Conservation (phyloP, 2,113 vertebrate genomes). For the Pelusios castaneus region DNA sequence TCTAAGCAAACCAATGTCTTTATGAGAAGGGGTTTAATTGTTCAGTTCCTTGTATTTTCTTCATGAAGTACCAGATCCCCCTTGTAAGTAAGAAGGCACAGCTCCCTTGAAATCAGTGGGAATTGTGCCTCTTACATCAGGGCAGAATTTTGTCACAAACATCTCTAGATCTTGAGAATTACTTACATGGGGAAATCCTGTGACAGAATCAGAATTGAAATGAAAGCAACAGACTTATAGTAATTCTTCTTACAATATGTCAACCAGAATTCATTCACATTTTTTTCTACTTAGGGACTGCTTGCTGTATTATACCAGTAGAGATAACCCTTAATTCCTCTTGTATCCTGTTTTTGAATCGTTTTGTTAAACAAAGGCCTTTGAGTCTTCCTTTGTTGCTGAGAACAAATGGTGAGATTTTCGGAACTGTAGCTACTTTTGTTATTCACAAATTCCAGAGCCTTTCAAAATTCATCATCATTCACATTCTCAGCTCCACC, state of each 20-base stretch:
- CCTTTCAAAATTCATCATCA: slow-evolving; percentile 84
- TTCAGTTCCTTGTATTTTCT: not conserved
- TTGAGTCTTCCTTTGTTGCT: slow-evolving; percentile 78
- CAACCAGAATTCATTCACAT: slow-evolving; percentile 58
- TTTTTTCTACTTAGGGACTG: slow-evolving; percentile 65
- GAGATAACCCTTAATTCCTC: slow-evolving; percentile 79
- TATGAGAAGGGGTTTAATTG: rapidly evolving
- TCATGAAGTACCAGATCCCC: rapidly evolving
- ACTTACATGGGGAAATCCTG: slow-evolving; percentile 50
- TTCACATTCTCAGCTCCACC: slow-evolving; percentile 81
- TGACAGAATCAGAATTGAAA: slow-evolving; percentile 47
- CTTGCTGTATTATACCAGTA: slow-evolving; percentile 65
- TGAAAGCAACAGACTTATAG: slow-evolving; percentile 64
- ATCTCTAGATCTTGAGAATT: slow-evolving; percentile 48
- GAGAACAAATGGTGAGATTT: slow-evolving; percentile 81
- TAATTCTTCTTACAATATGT: slow-evolving; percentile 67
- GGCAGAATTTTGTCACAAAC: not conserved
- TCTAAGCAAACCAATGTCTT: not conserved
- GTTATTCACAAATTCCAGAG: slow-evolving; percentile 76
- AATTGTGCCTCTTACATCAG: not conserved
- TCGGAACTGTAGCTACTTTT: slow-evolving; percentile 76
- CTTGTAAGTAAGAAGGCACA: not conserved
- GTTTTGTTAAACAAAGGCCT: slow-evolving; percentile 81
- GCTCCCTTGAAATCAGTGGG: not conserved
- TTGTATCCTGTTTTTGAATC: slow-evolving; percentile 77